phyloP scores from a whole-genome alignment of 2,888 invertebrate genomes.

The Philaethria dido region DNA sequence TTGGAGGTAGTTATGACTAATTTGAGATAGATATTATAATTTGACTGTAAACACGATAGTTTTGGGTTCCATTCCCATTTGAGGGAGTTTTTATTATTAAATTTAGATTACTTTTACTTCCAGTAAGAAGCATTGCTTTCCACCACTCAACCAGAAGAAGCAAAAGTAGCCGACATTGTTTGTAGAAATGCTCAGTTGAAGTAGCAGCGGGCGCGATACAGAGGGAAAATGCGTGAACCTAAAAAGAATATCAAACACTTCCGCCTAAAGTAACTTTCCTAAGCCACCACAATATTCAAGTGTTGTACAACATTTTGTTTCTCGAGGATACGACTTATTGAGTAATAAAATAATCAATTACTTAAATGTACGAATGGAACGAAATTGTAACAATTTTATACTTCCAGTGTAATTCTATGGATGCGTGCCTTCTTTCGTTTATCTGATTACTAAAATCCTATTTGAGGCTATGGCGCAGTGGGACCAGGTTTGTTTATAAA shows the following conservation, averaged over 20 bases:
- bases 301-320: conserved; percentile 10
- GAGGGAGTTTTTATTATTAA: too few relatives aligned
- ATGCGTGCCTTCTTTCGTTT: background rate
- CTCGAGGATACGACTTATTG: conserved; percentile 20
- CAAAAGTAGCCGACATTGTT: too few relatives aligned
- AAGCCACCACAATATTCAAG: conserved; percentile 8
- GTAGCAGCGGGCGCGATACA: too few relatives aligned
- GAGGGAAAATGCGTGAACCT: background rate
- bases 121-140: too few relatives aligned
- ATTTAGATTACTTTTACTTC: too few relatives aligned
- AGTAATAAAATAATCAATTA: conserved; percentile 22
- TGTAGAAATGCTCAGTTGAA: too few relatives aligned
- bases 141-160: too few relatives aligned
- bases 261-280: background rate
- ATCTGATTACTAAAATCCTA: background rate
- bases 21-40: too few relatives aligned
- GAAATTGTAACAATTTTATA: conserved; percentile 8
- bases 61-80: too few relatives aligned
- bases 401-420: background rate
- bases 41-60: too few relatives aligned
- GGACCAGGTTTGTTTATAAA: too few relatives aligned
- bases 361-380: conserved; percentile 7
- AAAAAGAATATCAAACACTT: background rate
- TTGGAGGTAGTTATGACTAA: conserved; percentile 1
- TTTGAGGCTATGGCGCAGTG: too few relatives aligned